These are phyloP conservation scores for Pongo pygmaeus DNA, from an alignment of 2,113 vertebrate genomes.

Conservation along the genomic window DNA sequence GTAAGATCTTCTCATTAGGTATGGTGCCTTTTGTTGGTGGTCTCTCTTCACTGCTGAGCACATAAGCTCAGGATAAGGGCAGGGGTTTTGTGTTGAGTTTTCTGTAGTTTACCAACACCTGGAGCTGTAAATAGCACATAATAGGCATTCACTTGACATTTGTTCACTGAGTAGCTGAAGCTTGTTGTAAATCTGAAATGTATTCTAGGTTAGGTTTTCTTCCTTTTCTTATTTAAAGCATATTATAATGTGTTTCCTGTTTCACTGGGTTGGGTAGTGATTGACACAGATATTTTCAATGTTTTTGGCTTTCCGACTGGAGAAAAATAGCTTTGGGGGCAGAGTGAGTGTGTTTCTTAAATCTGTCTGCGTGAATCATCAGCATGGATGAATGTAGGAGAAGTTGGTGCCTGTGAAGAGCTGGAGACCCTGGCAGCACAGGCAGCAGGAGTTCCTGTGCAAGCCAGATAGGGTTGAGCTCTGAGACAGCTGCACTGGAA, in stretches of 20 bases:
- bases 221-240: background rate
- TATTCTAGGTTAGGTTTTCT: background rate
- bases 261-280: background rate
- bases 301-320: slow-evolving; percentile 3
- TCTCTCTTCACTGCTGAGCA: background rate
- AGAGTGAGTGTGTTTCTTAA: background rate
- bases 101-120: background rate
- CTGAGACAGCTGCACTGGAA: background rate
- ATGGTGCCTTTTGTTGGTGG: background rate
- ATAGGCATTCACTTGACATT: background rate
- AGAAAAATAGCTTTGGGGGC: background rate
- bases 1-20: background rate
- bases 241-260: background rate
- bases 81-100: background rate
- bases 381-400: background rate
- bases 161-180: background rate
- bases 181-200: background rate
- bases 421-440: background rate
- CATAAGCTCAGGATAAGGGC: background rate
- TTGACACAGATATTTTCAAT: background rate
- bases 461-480: background rate
- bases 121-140: background rate
- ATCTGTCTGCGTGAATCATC: background rate
- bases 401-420: background rate
- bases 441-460: background rate